A percentile compares a stretch with the other conserved stretches of the same genome.
Evolutionary conservation across 2,113 vertebrate species (phyloP).

Genomic region (Corythoichthys haematopterus): DNA sequence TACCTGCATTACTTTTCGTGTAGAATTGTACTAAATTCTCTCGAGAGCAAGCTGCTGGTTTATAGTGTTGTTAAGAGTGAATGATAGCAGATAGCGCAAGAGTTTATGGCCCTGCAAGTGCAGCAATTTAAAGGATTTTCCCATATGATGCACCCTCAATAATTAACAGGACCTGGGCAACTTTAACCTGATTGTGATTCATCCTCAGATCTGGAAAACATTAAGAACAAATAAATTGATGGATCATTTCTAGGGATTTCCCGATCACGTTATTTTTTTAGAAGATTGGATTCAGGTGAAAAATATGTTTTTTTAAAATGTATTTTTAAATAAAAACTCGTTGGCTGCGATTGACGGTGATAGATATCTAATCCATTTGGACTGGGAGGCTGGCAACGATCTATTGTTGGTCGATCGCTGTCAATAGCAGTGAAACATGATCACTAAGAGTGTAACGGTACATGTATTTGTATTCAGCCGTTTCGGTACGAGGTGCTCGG

Average conservation of each 20-base stretch:
- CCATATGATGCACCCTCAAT: slow-evolving; percentile 48
- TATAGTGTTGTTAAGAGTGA: slow-evolving; percentile 31
- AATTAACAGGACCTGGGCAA: slow-evolving; percentile 60
- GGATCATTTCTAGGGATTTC: neutral
- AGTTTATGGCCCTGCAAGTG: slow-evolving; percentile 35
- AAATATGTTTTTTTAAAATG: no score
- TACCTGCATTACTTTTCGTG: neutral
- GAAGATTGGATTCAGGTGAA: no score
- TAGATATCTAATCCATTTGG: no score
- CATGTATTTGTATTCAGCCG: no score
- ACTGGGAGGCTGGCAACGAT: no score
- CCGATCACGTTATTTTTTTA: no score
- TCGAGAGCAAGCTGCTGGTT: slow-evolving; percentile 7
- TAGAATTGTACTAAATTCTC: slow-evolving; percentile 16
- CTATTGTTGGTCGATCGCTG: no score
- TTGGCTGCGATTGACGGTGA: no score
- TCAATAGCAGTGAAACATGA: no score
- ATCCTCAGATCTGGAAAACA: slow-evolving; percentile 43
- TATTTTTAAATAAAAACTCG: no score
- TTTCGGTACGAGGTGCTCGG: no score
- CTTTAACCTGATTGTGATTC: slow-evolving; percentile 41
- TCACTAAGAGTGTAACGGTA: no score
- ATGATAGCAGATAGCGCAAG: slow-evolving; percentile 17
- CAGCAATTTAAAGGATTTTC: slow-evolving; percentile 34
- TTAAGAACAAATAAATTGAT: slow-evolving; percentile 16